Conservation (phyloP, 2,888 invertebrate species). For the Apantesis nais region DNA sequence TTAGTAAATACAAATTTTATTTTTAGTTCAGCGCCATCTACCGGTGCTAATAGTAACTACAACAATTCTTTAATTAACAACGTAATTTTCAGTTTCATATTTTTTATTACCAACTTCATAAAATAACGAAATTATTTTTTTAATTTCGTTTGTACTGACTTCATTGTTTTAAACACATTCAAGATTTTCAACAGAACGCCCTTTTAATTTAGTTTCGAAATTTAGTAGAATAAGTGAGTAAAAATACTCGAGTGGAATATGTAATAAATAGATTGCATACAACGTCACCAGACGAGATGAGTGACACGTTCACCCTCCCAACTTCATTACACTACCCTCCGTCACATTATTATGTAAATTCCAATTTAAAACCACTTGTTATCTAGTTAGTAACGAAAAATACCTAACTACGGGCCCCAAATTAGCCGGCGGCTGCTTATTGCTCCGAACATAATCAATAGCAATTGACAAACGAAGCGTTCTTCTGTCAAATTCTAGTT, state of each 20-base stretch:
- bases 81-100: constrained; percentile 9
- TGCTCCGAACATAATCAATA: constrained; percentile 80
- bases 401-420: constrained; percentile 76
- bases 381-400: constrained; percentile 84
- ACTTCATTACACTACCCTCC: constrained; percentile 64
- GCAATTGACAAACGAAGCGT: constrained; percentile 85
- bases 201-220: not conserved
- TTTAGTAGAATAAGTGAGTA: not conserved
- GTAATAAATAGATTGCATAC: constrained; percentile 42
- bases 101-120: not conserved
- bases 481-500: constrained; percentile 85
- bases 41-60: constrained; percentile 17
- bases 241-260: constrained; percentile 24
- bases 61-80: not conserved
- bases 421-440: constrained; percentile 79
- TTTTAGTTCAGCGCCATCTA: constrained; percentile 43
- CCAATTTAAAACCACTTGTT: constrained; percentile 86
- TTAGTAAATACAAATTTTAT: constrained; percentile 14
- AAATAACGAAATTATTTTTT: not conserved
- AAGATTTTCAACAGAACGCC: not conserved
- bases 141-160: not conserved
- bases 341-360: constrained; percentile 82
- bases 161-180: not conserved
- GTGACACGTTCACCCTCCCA: constrained; percentile 58
- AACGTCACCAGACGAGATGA: constrained; percentile 41